Evolutionary conservation across 64 coral and sea anemone species (phyloP).

Genomic region (Stichodactyla mertensii): DNA sequence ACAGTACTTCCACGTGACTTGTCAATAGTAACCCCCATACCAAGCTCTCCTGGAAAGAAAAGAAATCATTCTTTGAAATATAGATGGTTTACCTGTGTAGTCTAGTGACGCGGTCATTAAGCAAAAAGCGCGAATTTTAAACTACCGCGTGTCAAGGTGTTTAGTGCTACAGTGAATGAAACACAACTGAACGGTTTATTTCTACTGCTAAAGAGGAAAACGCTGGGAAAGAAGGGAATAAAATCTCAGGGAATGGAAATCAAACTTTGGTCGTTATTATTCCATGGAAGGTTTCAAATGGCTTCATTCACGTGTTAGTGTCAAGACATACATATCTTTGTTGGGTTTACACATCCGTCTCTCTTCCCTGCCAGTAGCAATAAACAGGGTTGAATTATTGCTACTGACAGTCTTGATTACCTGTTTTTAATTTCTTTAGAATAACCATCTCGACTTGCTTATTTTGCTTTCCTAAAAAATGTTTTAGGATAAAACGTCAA

Average conservation of each 20-base stretch:
- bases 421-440: constrained; percentile 14
- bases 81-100: neutral
- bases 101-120: neutral
- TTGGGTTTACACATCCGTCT: too few relatives aligned
- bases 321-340: too few relatives aligned
- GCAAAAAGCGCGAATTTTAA: neutral
- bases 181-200: too few relatives aligned
- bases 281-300: too few relatives aligned
- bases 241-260: too few relatives aligned
- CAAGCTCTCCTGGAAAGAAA: constrained; percentile 47
- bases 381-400: too few relatives aligned
- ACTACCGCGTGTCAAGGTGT: neutral
- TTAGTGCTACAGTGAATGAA: neutral
- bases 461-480: constrained; percentile 8
- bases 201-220: too few relatives aligned
- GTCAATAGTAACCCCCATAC: constrained; percentile 90
- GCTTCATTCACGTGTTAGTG: too few relatives aligned
- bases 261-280: too few relatives aligned
- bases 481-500: neutral
- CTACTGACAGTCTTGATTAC: neutral
- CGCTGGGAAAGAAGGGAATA: too few relatives aligned
- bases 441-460: constrained; percentile 15
- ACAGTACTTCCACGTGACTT: constrained; percentile 66
- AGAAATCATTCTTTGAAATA: neutral
- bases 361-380: too few relatives aligned